Evolutionary conservation across 2,888 invertebrate genomes (phyloP).

Genomic region (Pollenia angustigena): DNA sequence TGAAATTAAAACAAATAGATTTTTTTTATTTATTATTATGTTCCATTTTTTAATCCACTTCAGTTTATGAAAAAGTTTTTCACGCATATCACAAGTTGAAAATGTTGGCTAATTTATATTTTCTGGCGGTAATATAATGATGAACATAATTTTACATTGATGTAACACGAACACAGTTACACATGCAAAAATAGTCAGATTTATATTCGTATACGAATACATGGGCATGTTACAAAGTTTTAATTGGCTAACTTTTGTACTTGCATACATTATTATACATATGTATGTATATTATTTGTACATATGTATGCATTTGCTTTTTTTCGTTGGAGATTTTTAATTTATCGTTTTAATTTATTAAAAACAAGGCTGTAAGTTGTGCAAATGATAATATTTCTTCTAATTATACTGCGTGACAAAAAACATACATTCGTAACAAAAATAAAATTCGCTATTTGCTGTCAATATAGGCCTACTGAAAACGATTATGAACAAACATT

Average conservation of each 20-base stretch:
- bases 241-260: conserved; percentile 67
- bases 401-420: no score
- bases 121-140: conserved; percentile 40
- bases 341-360: no score
- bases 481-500: no score
- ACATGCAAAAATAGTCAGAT: not conserved
- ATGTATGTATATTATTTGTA: not conserved
- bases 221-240: conserved; percentile 60
- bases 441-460: no score
- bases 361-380: no score
- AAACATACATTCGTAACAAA: no score
- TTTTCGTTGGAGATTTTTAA: conserved; percentile 2
- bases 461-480: no score
- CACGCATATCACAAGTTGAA: conserved; percentile 47
- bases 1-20: conserved; percentile 11
- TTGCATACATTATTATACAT: not conserved
- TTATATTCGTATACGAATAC: conserved; percentile 26
- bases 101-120: conserved; percentile 50
- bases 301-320: not conserved
- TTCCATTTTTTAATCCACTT: conserved; percentile 11
- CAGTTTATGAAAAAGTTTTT: conserved; percentile 49
- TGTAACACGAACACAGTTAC: not conserved
- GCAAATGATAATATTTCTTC: no score
- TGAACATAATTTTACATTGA: conserved; percentile 42
- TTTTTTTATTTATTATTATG: not conserved